Percentiles rank a stretch among this genome's conserved stretches.
Evolutionary conservation across 2,113 vertebrate genomes (phyloP).

Genomic region (Protobothrops mucrosquamatus): DNA sequence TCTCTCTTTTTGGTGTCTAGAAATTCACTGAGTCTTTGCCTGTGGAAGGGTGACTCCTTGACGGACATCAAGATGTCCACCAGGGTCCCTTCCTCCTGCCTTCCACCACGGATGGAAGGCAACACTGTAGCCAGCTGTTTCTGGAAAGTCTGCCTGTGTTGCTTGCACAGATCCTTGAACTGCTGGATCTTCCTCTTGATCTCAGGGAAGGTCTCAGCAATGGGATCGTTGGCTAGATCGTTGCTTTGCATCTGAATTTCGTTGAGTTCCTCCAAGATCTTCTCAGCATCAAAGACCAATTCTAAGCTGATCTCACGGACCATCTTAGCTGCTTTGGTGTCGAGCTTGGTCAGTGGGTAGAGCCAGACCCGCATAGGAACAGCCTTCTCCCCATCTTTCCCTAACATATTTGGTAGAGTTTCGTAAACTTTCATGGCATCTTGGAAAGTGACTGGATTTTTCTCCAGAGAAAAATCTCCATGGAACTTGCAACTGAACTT

Average conservation of each 20-base stretch:
- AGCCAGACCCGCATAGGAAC: conserved; percentile 57
- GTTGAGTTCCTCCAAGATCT: no score
- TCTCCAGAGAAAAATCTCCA: no score
- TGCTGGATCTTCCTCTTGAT: not conserved
- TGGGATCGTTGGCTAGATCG: conserved; percentile 29
- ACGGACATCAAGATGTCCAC: not conserved
- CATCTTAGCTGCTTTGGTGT: no score
- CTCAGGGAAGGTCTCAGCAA: conserved; percentile 43
- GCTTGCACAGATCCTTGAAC: conserved; percentile 21
- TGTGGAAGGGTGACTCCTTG: conserved; percentile 37
- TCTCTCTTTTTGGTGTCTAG: conserved; percentile 7
- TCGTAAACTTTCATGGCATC: conserved; percentile 49
- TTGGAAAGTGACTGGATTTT: no score
- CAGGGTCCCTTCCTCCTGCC: conserved; percentile 10
- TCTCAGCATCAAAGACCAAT: not conserved
- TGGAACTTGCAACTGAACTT: not conserved
- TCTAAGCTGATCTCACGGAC: not conserved
- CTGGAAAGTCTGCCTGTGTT: not conserved
- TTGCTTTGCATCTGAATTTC: conserved; percentile 49
- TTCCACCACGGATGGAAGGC: conserved; percentile 24
- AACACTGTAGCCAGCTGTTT: not conserved
- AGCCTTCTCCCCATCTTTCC: conserved; percentile 41
- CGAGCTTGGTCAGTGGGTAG: no score
- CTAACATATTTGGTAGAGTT: conserved; percentile 52
- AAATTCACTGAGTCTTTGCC: not conserved